These are phyloP conservation scores for Ochlodes sylvanus DNA, from an alignment of 2,888 invertebrate genomes.

Conservation along the genomic window DNA sequence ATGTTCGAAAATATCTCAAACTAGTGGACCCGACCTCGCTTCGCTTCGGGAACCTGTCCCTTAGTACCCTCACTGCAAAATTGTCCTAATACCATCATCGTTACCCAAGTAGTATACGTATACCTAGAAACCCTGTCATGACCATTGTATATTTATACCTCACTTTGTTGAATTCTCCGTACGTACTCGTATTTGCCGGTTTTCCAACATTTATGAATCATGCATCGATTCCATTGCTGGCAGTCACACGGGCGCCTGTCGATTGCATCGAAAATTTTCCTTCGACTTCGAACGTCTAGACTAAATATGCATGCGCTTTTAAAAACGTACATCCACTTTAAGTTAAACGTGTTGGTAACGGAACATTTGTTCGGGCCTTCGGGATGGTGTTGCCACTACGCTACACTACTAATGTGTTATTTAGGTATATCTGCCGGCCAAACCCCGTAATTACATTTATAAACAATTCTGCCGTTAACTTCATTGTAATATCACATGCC, in stretches of 20 bases:
- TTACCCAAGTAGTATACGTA: too few relatives aligned
- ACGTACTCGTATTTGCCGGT: neutral
- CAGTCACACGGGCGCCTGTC: conserved; percentile 10
- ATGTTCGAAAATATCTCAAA: too few relatives aligned
- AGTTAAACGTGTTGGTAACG: neutral
- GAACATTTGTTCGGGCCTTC: neutral
- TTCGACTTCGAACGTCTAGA: neutral
- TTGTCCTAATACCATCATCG: too few relatives aligned
- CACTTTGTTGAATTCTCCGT: neutral
- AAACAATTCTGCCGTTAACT: too few relatives aligned
- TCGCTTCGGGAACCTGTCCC: too few relatives aligned
- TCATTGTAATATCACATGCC: too few relatives aligned
- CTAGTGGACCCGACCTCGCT: too few relatives aligned
- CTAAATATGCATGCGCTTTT: conserved; percentile 3
- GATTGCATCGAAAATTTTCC: conserved; percentile 6
- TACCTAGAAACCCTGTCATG: neutral
- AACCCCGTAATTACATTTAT: too few relatives aligned
- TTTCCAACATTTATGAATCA: conserved; percentile 7
- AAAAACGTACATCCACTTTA: neutral
- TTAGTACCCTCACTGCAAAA: too few relatives aligned
- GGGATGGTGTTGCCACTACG: too few relatives aligned
- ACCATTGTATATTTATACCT: neutral
- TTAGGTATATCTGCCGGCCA: too few relatives aligned
- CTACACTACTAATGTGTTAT: too few relatives aligned
- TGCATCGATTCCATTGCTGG: conserved; percentile 1